phyloP scores from a whole-genome alignment of 2,888 invertebrate species.

The Sphaerophoria taeniata region DNA sequence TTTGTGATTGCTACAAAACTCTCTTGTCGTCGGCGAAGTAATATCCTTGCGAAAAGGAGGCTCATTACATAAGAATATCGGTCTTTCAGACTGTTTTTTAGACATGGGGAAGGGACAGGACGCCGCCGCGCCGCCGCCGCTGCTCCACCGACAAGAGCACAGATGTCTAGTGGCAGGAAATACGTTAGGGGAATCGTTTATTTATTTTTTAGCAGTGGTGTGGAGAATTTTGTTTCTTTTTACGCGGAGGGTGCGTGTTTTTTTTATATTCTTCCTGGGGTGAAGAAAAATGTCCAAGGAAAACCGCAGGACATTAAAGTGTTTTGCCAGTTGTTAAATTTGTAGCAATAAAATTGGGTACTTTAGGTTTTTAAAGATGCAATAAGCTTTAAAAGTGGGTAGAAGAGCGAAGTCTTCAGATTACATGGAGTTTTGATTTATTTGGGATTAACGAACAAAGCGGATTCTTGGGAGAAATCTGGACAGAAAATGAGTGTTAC shows the following conservation, averaged over 20 bases:
- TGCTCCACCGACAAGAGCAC: background rate
- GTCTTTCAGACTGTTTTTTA: slow-evolving; percentile 1
- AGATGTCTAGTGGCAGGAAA: slow-evolving; percentile 30
- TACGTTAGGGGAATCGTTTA: slow-evolving; percentile 36
- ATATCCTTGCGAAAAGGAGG: slow-evolving; percentile 28
- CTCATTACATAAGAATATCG: slow-evolving; percentile 29
- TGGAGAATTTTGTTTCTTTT: slow-evolving; percentile 1
- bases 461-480: no score
- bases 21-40: slow-evolving; percentile 39
- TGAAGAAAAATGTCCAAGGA: background rate
- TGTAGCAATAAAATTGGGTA: background rate
- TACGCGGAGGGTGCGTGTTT: background rate
- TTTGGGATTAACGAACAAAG: no score
- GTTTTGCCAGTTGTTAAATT: slow-evolving; percentile 15
- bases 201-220: slow-evolving; percentile 22
- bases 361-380: background rate
- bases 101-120: no score
- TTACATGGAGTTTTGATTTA: no score
- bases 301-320: slow-evolving; percentile 20
- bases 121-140: background rate
- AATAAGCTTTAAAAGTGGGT: no score
- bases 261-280: background rate
- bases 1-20: slow-evolving; percentile 52
- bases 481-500: no score
- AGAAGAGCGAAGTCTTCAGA: no score